Conservation (phyloP, 2,113 vertebrate genomes). For the Rhombomys opimus region DNA sequence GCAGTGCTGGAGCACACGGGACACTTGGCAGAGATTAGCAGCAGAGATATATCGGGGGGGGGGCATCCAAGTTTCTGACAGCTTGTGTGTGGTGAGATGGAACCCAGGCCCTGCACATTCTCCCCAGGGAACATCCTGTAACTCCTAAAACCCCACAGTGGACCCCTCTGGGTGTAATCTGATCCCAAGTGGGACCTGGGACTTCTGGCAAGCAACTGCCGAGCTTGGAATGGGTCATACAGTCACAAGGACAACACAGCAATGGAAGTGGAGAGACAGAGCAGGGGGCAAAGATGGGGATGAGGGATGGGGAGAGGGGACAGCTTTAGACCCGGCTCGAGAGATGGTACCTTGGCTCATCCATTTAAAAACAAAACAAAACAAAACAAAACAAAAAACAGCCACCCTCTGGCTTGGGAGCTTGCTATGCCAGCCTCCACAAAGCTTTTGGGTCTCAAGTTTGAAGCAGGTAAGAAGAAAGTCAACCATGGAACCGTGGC, state of each 20-base stretch:
- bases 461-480: neutral
- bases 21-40: slow-evolving; percentile 83
- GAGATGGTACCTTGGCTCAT: neutral
- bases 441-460: neutral
- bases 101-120: neutral
- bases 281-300: neutral
- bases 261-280: neutral
- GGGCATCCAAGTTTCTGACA: slow-evolving; percentile 58
- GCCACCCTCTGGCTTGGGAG: neutral
- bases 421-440: no score
- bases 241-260: neutral
- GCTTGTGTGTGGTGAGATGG: slow-evolving; percentile 17
- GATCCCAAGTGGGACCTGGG: no score
- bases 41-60: slow-evolving; percentile 84
- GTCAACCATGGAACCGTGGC: fast-evolving
- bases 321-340: neutral
- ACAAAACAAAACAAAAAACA: neutral
- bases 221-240: slow-evolving; percentile 5
- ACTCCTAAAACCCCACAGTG: neutral
- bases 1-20: slow-evolving; percentile 79
- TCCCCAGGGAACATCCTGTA: neutral
- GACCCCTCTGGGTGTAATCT: neutral
- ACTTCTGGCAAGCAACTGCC: neutral
- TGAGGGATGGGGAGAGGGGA: neutral
- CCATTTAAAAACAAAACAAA: neutral